Evolutionary conservation across 2,113 vertebrate genomes (phyloP), one percentile per base, ranked within the genome.

Genomic region (Stigmatopora argus): DNA sequence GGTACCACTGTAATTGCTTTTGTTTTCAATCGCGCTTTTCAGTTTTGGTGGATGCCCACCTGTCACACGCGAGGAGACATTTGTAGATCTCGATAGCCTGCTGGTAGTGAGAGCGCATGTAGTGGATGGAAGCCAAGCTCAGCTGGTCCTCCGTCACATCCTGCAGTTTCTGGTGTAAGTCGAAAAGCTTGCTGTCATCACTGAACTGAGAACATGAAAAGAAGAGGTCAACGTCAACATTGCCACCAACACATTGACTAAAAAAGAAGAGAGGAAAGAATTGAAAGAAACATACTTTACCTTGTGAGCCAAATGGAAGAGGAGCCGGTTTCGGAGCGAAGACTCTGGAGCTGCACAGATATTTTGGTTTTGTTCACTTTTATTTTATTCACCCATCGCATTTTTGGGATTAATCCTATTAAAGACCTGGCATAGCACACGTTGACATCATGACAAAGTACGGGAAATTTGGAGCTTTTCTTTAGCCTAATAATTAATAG

Each of bases 51-150:
- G 38, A 26, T 17, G 23, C 65, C 75, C 35, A 97, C 97, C 94
- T 93, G 87, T 98, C 95, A 70, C 95, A 92, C 52, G 97, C 89
- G 15, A 98, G 86, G 69, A 99, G 96, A 55, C 95, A 92, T 78
- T 95, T 98, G 82, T 98, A 99, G 87, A 99, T 97, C 71, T 98
- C 95, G 67, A 99, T 98, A 9, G 96, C 96, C 84, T 98, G 96
- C 80, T 98, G 95, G 84, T 99, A 98, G 83, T 99, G 96, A 17
- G 95, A 96, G 12, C 97, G 91, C 97, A 99, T 97, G 76, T 98
- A 99, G 78, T 99, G 97, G 71, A 99, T 97, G 23, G 97, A 99
- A 13, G 96, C 97, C 83, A 99, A 85, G 80, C 97, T 99, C 48
- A 99, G 93, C 66, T 99, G 97, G 84, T 99, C 96, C 83, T 99